Conservation (phyloP, 2,888 invertebrate genomes). For the Tinea pellionella region DNA sequence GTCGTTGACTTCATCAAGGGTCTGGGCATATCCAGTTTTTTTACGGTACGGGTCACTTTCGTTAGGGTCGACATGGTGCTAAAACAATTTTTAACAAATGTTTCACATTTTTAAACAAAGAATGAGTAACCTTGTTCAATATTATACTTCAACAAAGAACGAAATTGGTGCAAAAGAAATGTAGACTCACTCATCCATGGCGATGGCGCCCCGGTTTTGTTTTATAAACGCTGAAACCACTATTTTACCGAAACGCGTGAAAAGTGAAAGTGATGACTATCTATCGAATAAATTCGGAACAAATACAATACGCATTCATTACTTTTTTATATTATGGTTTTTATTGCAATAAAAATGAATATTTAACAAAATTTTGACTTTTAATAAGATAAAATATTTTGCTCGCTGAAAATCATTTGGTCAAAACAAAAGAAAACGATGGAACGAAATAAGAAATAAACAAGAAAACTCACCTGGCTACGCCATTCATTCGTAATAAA, state of each 20-base stretch:
- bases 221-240: slow-evolving; percentile 46
- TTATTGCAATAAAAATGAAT: slow-evolving; percentile 52
- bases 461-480: slow-evolving; percentile 69
- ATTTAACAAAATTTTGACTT: slow-evolving; percentile 64
- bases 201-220: slow-evolving; percentile 43
- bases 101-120: neutral
- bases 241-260: slow-evolving; percentile 52
- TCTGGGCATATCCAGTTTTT: slow-evolving; percentile 81
- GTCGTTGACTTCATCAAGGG: slow-evolving; percentile 72
- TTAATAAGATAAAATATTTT: slow-evolving; percentile 53
- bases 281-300: slow-evolving; percentile 66
- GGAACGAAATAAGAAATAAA: slow-evolving; percentile 65
- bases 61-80: slow-evolving; percentile 70
- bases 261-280: slow-evolving; percentile 70
- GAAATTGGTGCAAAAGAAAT: slow-evolving; percentile 21
- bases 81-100: neutral
- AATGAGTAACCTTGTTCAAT: slow-evolving; percentile 45
- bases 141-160: neutral
- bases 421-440: slow-evolving; percentile 65
- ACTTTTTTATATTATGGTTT: slow-evolving; percentile 53
- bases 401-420: slow-evolving; percentile 61
- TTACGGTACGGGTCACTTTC: slow-evolving; percentile 77
- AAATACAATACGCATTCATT: slow-evolving; percentile 68
- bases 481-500: slow-evolving; percentile 70
- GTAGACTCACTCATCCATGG: slow-evolving; percentile 67